These are phyloP conservation scores for Gambusia affinis DNA, from an alignment of 2,113 vertebrate species.

Conservation along the genomic window DNA sequence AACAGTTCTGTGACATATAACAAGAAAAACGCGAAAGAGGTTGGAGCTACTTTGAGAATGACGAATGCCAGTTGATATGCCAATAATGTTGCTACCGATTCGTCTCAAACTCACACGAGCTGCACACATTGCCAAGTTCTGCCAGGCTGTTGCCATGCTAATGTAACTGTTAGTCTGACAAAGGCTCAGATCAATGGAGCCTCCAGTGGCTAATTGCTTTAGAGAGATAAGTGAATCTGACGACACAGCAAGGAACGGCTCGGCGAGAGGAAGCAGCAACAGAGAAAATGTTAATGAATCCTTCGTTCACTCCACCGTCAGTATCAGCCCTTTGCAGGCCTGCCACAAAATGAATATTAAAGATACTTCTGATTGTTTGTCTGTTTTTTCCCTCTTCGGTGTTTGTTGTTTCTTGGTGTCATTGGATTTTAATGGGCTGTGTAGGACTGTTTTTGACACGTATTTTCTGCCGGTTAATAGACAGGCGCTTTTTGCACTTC, in stretches of 20 bases:
- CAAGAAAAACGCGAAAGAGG: not conserved
- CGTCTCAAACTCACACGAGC: slow-evolving; percentile 17
- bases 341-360: slow-evolving; percentile 76
- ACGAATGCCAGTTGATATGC: no score
- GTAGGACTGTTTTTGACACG: slow-evolving; percentile 63
- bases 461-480: slow-evolving; percentile 55
- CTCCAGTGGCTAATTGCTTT: slow-evolving; percentile 83
- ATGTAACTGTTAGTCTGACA: slow-evolving; percentile 76
- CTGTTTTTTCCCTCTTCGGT: not conserved
- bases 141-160: slow-evolving; percentile 71
- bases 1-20: not conserved
- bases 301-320: slow-evolving; percentile 67
- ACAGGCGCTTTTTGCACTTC: slow-evolving; percentile 69
- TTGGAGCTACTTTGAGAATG: not conserved
- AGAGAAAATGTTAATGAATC: slow-evolving; percentile 76
- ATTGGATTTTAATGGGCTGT: slow-evolving; percentile 67
- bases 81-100: slow-evolving; percentile 24
- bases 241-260: slow-evolving; percentile 68
- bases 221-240: slow-evolving; percentile 82
- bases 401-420: slow-evolving; percentile 56
- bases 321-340: slow-evolving; percentile 72
- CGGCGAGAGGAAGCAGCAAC: slow-evolving; percentile 47
- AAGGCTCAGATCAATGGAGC: slow-evolving; percentile 81
- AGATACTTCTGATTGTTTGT: slow-evolving; percentile 72
- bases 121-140: slow-evolving; percentile 64